Evolutionary conservation across 1,140 invertebrate genomes (phyloP), one percentile per base, ranked within the genome.

Genomic region (Frieseomelitta varia): DNA sequence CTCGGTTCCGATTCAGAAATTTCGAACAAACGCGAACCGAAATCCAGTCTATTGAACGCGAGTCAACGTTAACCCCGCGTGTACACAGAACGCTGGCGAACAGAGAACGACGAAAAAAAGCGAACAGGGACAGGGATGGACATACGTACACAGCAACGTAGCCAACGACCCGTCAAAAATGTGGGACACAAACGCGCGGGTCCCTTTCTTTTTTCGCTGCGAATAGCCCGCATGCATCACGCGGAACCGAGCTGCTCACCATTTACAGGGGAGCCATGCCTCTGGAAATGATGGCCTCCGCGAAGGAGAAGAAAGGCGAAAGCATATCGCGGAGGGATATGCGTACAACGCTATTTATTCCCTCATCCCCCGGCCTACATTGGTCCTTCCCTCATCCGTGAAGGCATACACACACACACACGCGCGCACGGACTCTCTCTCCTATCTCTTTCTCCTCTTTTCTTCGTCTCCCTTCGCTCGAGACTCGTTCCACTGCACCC

Each of bases 191-290:
- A 90, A 81, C 68, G 78, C 82, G 79, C 82, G 82, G 81, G 81
- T 85, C 73, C 88, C 82, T 71, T 81, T 84, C 77, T 81, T 85
- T 80, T 87, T 81, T 58, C 67, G 76, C 71, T 82, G 87, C 87
- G 88, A 91, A 91, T 89, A 91, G 84, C 90, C 90, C 90, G 90
- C 90, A 91, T 90, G 84, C 79, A 91, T 89, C 86, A 84, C 76
- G 79, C 84, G 76, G 81, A 85, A 83, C 47, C 84, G 58, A 79
- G 74, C 68, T 73, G 73, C 69, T 78, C 81, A 39, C 79, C 79
- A 81, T 87, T 90, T 84, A 88, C 82, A 88, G 88, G 87, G 79
- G 88, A 88, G 65, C 27, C 88, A 87, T 81, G 85, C 63, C 86
- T 88, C 89, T 88, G 88, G 87, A 90, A 90, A 90, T 88, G 89